These are phyloP conservation scores for Scotopteryx bipunctaria DNA, from an alignment of 2,888 invertebrate species.

Conservation along the genomic window DNA sequence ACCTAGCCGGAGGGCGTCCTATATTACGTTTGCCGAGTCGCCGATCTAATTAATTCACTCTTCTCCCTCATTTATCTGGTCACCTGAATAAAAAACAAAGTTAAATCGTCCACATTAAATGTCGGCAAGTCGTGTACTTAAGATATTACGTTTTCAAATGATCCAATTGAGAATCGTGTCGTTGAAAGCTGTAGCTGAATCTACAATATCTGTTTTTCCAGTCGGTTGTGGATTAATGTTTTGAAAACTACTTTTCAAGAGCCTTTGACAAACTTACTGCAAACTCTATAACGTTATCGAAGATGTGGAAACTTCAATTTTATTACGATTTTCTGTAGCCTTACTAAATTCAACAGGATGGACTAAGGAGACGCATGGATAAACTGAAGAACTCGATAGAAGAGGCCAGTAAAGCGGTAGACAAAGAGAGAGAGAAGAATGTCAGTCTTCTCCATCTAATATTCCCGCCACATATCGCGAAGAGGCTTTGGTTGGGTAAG, in stretches of 20 bases:
- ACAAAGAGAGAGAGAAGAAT: constrained; percentile 96
- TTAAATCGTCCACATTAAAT: too few relatives aligned
- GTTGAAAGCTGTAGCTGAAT: too few relatives aligned
- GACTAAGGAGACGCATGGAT: constrained; percentile 95
- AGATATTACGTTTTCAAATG: too few relatives aligned
- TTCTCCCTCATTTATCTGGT: too few relatives aligned
- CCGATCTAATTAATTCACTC: too few relatives aligned
- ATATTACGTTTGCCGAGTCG: too few relatives aligned
- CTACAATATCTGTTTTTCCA: too few relatives aligned
- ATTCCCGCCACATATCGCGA: constrained; percentile 97
- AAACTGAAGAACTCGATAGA: constrained; percentile 96
- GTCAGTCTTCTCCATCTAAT: constrained; percentile 96
- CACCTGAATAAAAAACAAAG: too few relatives aligned
- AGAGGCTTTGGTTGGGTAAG: constrained; percentile 95
- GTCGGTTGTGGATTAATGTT: constrained; percentile 6
- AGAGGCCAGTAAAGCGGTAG: constrained; percentile 95
- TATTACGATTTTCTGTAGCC: neutral
- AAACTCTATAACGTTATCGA: neutral
- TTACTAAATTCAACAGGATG: constrained; percentile 83
- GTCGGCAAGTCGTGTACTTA: too few relatives aligned
- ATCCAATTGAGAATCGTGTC: too few relatives aligned
- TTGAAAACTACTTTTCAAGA: constrained; percentile 10
- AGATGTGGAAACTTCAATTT: neutral
- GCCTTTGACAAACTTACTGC: constrained; percentile 7
- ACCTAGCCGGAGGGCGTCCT: too few relatives aligned